A percentile compares a stretch with the other conserved stretches of the same genome.
These are phyloP conservation scores for Danionella cerebrum DNA, from an alignment of 2,113 vertebrate genomes.

Conservation along the genomic window DNA sequence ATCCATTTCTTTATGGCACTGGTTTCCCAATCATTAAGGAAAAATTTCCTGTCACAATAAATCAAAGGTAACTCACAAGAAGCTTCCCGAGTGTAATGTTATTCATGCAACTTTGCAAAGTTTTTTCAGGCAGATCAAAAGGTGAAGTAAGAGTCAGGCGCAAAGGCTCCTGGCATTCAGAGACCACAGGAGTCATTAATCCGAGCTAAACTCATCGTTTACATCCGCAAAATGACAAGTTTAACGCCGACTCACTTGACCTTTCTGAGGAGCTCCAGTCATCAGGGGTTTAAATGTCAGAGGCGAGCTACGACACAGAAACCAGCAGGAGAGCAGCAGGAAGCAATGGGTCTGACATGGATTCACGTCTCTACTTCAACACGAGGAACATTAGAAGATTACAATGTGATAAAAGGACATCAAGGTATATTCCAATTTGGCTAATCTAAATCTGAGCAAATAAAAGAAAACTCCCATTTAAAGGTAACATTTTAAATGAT, in stretches of 20 bases:
- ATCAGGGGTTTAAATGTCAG: slow-evolving; percentile 43
- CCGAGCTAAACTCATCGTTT: slow-evolving; percentile 5
- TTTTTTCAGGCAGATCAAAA: not conserved
- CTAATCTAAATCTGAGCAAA: too few species aligned
- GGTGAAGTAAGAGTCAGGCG: not conserved
- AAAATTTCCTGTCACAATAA: not conserved
- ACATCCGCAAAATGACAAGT: slow-evolving; percentile 14
- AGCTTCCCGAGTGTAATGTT: too few species aligned
- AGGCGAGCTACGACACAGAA: not conserved
- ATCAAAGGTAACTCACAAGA: not conserved
- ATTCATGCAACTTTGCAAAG: not conserved
- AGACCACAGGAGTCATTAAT: slow-evolving; percentile 1
- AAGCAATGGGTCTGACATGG: not conserved
- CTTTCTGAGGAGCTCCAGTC: slow-evolving; percentile 13
- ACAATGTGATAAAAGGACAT: not conserved
- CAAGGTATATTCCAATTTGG: too few species aligned
- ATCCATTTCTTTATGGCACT: too few species aligned
- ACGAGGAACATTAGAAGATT: not conserved
- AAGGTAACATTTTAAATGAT: too few species aligned
- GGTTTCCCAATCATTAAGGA: not conserved
- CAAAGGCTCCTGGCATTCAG: not conserved
- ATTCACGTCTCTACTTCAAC: not conserved
- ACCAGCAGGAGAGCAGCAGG: not conserved
- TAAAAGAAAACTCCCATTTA: too few species aligned
- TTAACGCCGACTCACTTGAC: slow-evolving; percentile 18